A percentile compares a stretch with the other conserved stretches of the same genome.
phyloP scores from a whole-genome alignment of 2,113 vertebrate species.

The Nibea coibor region DNA sequence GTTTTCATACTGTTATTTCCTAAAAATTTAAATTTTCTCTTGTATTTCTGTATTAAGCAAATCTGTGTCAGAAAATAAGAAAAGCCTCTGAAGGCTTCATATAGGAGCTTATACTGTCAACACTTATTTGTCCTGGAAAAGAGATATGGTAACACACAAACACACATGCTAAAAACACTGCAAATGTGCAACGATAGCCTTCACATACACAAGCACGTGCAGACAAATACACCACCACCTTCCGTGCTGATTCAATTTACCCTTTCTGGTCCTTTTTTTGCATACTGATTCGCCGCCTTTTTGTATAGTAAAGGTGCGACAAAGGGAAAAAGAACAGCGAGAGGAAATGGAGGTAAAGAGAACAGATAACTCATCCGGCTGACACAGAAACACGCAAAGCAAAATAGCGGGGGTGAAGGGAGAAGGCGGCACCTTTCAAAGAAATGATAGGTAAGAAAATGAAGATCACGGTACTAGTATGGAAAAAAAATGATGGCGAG shows the following conservation, averaged over 20 bases:
- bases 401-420: background rate
- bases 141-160: conserved; percentile 15
- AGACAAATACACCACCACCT: background rate
- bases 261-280: conserved; percentile 29
- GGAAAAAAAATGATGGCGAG: background rate
- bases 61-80: conserved; percentile 7
- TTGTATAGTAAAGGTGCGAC: conserved; percentile 12
- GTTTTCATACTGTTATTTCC: conserved; percentile 6
- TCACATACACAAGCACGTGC: background rate
- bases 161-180: background rate
- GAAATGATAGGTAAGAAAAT: background rate
- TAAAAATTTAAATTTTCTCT: background rate
- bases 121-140: conserved; percentile 26
- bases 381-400: conserved; percentile 20
- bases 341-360: background rate
- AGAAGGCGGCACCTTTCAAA: conserved; percentile 27
- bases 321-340: conserved; percentile 5
- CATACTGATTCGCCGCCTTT: conserved; percentile 37
- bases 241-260: conserved; percentile 50
- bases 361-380: conserved; percentile 19
- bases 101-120: conserved; percentile 34
- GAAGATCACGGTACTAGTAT: background rate
- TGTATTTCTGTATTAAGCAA: background rate
- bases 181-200: background rate
- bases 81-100: conserved; percentile 29